These are phyloP conservation scores for Anguilla rostrata DNA, from an alignment of 2,113 vertebrate genomes.

Conservation along the genomic window DNA sequence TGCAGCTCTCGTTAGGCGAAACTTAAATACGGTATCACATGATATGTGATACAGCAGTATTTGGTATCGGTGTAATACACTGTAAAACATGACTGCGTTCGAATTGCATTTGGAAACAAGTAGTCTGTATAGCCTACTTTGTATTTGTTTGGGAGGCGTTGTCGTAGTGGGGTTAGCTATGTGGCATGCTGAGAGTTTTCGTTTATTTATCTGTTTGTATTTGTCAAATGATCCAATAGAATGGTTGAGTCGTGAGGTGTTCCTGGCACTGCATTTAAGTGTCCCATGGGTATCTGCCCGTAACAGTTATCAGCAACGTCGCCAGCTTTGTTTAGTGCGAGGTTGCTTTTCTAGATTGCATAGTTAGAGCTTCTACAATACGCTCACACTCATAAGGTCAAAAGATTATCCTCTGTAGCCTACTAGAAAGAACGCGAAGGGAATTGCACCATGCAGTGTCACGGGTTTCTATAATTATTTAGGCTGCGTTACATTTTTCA, in stretches of 20 bases:
- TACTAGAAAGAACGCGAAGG: no score
- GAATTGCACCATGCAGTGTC: no score
- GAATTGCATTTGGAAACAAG: background rate
- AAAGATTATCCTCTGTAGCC: no score
- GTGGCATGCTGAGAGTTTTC: background rate
- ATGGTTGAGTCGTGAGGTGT: no score
- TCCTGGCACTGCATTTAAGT: background rate
- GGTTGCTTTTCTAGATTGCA: background rate
- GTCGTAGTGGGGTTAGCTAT: background rate
- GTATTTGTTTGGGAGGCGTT: conserved; percentile 13
- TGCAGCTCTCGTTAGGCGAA: background rate
- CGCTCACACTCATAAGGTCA: background rate
- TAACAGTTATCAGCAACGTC: no score
- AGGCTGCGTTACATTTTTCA: no score
- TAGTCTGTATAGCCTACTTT: background rate
- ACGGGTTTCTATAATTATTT: no score
- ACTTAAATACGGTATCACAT: no score
- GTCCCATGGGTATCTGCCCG: background rate
- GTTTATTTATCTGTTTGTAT: background rate
- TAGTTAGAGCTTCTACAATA: background rate
- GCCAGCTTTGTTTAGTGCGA: background rate
- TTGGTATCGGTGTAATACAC: background rate
- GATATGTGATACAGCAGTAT: background rate
- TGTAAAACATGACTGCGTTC: background rate
- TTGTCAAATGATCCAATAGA: background rate